Conservation (phyloP, 2,888 invertebrate genomes). For the Hirtodrosophila duncani region DNA sequence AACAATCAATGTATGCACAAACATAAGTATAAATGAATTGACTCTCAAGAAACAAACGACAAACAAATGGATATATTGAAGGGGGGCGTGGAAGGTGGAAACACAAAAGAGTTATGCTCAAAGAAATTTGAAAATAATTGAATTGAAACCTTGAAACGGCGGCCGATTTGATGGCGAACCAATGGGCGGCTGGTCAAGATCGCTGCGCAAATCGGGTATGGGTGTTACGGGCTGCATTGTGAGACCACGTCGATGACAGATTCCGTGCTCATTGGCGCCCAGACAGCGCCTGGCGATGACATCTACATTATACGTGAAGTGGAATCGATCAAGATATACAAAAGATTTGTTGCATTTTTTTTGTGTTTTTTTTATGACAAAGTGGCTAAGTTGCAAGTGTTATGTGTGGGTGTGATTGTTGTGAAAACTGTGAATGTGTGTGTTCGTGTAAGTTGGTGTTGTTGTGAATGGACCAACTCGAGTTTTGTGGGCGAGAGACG, state of each 20-base stretch:
- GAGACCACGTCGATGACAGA: conserved; percentile 90
- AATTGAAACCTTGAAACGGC: conserved; percentile 78
- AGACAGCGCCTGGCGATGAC: conserved; percentile 73
- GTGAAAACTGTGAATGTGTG: no score
- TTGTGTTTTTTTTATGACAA: no score
- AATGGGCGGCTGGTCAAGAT: conserved; percentile 76
- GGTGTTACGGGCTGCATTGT: conserved; percentile 89
- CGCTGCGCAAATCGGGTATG: conserved; percentile 90
- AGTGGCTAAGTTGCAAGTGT: no score
- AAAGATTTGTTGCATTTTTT: no score
- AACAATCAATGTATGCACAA: no score
- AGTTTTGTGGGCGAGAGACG: no score
- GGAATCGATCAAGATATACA: no score
- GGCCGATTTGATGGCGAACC: conserved; percentile 77
- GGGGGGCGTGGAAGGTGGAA: conserved; percentile 3
- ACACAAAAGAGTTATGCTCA: conserved; percentile 27
- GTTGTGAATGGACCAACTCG: no score
- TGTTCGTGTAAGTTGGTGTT: no score
- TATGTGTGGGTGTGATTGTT: no score
- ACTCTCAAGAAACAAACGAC: conserved; percentile 28
- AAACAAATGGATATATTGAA: conserved; percentile 41
- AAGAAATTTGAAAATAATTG: conserved; percentile 38
- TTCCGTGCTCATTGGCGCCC: conserved; percentile 89
- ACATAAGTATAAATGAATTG: no score
- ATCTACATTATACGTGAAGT: no score